A percentile compares a stretch with the other conserved stretches of the same genome.
Evolutionary conservation across 2,888 invertebrate species (phyloP).

Genomic region (Byasa hedistus): DNA sequence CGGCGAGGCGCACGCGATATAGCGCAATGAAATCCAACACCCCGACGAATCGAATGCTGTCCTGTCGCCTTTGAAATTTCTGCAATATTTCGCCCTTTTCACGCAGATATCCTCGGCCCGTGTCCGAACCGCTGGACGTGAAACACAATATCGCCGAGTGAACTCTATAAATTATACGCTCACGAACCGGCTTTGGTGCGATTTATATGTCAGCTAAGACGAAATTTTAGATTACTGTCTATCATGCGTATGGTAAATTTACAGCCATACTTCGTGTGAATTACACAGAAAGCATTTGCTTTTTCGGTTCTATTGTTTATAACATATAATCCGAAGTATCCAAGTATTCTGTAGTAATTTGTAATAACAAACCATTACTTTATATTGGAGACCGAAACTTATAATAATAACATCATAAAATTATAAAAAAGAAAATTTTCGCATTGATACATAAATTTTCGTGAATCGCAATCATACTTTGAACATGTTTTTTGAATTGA

Average conservation of each 20-base stretch:
- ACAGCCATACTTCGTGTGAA: slow-evolving; percentile 3
- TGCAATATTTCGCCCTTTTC: slow-evolving; percentile 80
- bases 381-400: too few relatives aligned
- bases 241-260: slow-evolving; percentile 32
- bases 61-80: slow-evolving; percentile 77
- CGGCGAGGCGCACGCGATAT: slow-evolving; percentile 55
- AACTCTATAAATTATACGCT: slow-evolving; percentile 74
- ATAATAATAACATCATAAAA: too few relatives aligned
- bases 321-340: too few relatives aligned
- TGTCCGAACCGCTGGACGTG: slow-evolving; percentile 77
- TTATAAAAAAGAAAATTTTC: too few relatives aligned
- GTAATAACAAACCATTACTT: too few relatives aligned
- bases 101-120: slow-evolving; percentile 74
- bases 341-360: too few relatives aligned
- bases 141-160: slow-evolving; percentile 76
- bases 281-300: too few relatives aligned
- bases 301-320: too few relatives aligned
- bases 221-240: slow-evolving; percentile 57
- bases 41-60: slow-evolving; percentile 77
- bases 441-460: too few relatives aligned
- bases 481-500: too few relatives aligned
- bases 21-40: slow-evolving; percentile 78
- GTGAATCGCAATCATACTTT: too few relatives aligned
- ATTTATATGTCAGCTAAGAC: slow-evolving; percentile 58
- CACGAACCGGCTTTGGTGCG: slow-evolving; percentile 48